Evolutionary conservation across 2,888 invertebrate genomes (phyloP).

Genomic region (Melieria crassipennis): DNA sequence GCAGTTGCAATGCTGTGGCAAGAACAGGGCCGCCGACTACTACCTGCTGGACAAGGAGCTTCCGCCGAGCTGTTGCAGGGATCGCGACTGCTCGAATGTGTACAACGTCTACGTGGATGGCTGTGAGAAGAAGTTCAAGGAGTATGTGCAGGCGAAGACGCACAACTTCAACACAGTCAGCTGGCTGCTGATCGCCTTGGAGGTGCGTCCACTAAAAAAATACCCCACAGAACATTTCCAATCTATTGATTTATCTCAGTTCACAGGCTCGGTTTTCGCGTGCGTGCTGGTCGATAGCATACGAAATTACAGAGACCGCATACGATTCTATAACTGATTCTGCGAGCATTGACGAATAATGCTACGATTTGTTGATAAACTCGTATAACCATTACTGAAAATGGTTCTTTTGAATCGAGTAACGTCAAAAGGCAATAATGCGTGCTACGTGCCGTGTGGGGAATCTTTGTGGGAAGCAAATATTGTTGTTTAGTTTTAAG

Average conservation of each 20-base stretch:
- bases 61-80: conserved; percentile 53
- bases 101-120: conserved; percentile 53
- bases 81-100: conserved; percentile 51
- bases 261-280: conserved; percentile 53
- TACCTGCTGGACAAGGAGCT: conserved; percentile 50
- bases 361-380: no score
- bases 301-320: conserved; percentile 57
- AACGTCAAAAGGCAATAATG: no score
- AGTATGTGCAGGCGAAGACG: conserved; percentile 53
- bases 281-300: conserved; percentile 58
- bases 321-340: conserved; percentile 55
- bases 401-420: no score
- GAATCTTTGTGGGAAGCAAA: no score
- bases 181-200: conserved; percentile 53
- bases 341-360: no score
- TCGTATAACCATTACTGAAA: no score
- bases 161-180: conserved; percentile 54
- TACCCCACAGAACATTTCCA: neutral
- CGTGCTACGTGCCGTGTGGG: no score
- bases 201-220: conserved; percentile 44
- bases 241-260: conserved; percentile 43
- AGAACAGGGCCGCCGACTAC: conserved; percentile 56
- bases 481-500: no score
- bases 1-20: conserved; percentile 58
- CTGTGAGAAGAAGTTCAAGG: conserved; percentile 52